Evolutionary conservation across 2,888 invertebrate genomes (phyloP).

Genomic region (Scelioninae gen. 2): DNA sequence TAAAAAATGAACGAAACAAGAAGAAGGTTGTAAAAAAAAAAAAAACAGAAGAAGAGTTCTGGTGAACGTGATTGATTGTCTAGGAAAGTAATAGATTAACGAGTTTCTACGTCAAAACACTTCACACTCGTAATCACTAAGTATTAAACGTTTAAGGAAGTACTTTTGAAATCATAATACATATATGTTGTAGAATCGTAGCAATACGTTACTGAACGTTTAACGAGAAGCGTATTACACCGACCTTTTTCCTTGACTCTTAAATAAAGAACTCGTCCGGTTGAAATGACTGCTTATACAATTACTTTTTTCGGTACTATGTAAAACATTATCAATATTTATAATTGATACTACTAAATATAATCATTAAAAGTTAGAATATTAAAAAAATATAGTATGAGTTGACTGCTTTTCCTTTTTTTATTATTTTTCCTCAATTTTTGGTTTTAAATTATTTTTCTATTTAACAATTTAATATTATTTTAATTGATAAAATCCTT

Average conservation of each 20-base stretch:
- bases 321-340: slow-evolving; percentile 55
- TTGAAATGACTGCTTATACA: slow-evolving; percentile 54
- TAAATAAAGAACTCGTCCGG: slow-evolving; percentile 53
- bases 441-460: too few relatives aligned
- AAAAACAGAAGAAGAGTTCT: background rate
- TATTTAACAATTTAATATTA: too few relatives aligned
- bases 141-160: slow-evolving; percentile 36
- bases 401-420: too few relatives aligned
- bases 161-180: slow-evolving; percentile 46
- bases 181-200: slow-evolving; percentile 56
- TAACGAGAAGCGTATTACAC: slow-evolving; percentile 45
- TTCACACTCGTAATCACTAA: slow-evolving; percentile 31
- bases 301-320: slow-evolving; percentile 52
- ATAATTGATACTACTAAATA: slow-evolving; percentile 52
- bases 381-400: slow-evolving; percentile 29
- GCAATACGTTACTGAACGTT: slow-evolving; percentile 45
- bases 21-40: slow-evolving; percentile 6
- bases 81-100: slow-evolving; percentile 37
- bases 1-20: too few relatives aligned
- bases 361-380: slow-evolving; percentile 49
- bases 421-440: too few relatives aligned
- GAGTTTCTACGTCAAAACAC: slow-evolving; percentile 18
- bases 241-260: slow-evolving; percentile 55
- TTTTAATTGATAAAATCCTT: too few relatives aligned
- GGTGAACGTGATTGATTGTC: slow-evolving; percentile 22